Conservation (phyloP, 2,113 vertebrate genomes). For the Pseudopodoces humilis region DNA sequence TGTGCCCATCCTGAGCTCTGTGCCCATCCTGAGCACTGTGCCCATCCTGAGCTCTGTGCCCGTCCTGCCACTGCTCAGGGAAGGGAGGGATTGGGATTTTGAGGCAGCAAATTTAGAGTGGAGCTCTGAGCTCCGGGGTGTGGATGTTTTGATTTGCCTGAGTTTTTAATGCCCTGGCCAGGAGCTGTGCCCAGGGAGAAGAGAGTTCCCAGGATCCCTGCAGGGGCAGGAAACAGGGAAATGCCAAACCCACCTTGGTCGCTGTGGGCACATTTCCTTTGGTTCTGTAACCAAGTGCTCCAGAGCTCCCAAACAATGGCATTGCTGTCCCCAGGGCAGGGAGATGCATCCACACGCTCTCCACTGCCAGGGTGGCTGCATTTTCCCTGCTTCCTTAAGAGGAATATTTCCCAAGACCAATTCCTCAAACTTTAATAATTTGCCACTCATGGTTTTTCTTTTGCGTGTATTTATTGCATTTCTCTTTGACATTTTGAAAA, state of each 20-base stretch:
- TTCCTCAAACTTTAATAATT: neutral
- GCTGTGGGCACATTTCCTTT: accelerated
- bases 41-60: neutral
- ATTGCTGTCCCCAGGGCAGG: neutral
- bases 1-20: neutral
- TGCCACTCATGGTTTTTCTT: neutral
- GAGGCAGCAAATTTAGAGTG: accelerated
- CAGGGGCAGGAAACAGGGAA: accelerated
- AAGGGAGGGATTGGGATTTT: too few relatives aligned
- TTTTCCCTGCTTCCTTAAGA: neutral
- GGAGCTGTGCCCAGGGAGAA: neutral
- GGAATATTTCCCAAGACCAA: neutral
- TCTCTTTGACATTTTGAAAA: neutral
- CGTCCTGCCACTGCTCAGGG: too few relatives aligned
- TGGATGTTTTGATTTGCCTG: accelerated
- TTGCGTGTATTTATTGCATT: neutral
- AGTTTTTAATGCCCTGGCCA: accelerated
- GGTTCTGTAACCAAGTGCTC: accelerated
- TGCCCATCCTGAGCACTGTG: neutral
- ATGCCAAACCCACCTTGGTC: neutral
- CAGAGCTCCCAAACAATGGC: accelerated
- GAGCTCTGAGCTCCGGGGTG: accelerated
- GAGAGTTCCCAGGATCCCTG: neutral
- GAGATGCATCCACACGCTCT: neutral
- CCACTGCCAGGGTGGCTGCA: neutral